These are phyloP conservation scores for Sterrhoptilus dennistouni DNA, from an alignment of 2,113 vertebrate genomes.

Conservation along the genomic window DNA sequence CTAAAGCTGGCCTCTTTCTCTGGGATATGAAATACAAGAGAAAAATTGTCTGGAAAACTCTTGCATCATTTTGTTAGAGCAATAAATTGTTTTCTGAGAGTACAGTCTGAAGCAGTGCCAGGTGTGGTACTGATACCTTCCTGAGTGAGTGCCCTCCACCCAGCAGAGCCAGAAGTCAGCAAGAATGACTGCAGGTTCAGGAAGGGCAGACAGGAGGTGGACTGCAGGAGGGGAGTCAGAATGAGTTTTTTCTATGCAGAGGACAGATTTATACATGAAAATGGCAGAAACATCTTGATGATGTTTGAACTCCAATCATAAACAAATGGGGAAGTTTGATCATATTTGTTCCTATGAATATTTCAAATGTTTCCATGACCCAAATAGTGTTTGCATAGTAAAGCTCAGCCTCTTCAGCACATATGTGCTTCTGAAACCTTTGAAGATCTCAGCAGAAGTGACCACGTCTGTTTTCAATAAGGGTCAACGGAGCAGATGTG, in stretches of 20 bases:
- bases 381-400: background rate
- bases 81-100: background rate
- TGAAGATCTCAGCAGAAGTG: background rate
- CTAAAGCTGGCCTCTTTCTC: background rate
- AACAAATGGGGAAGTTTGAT: background rate
- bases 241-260: background rate
- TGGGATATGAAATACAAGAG: background rate
- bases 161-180: background rate
- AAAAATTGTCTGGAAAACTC: background rate
- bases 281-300: background rate
- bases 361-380: background rate
- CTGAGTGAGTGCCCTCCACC: background rate
- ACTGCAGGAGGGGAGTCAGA: background rate
- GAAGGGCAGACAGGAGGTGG: background rate
- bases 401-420: background rate
- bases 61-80: background rate
- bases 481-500: background rate
- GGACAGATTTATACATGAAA: background rate
- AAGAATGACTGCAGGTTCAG: background rate
- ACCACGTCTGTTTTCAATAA: background rate
- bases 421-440: background rate
- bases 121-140: background rate
- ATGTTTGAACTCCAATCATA: background rate
- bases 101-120: background rate
- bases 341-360: background rate